Evolutionary conservation across 2,113 vertebrate genomes (phyloP), one percentile per base, ranked within the genome.

Genomic region (Trinectes maculatus): DNA sequence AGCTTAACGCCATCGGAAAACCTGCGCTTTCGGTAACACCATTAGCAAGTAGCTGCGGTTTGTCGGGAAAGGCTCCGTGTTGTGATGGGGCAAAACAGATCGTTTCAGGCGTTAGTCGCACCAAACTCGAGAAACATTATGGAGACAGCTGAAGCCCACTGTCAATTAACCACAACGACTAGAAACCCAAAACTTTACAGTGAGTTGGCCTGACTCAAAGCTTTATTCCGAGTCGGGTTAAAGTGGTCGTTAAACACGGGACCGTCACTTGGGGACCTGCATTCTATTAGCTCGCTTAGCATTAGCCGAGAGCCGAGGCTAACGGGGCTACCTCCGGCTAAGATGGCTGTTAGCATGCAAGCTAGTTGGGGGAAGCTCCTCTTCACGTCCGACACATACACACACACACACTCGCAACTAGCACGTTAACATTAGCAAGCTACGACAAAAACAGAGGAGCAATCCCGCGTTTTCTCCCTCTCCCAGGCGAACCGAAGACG

Each of bases 371-470:
- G 37, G 49, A 74, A 76, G 73, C 85, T 79, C 60, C 62, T 81
- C 77, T 81, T 62, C 84, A 80, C 79, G 85, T 89, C 87, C 86
- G 88, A 86, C 83, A 86, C 76, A 86, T 77, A 87, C 74, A 43
- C 40, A 43, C 33, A 3, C 33, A n/a, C 36, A 43, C 47, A 85
- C 87, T 66, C 74, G 37, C 59, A 47, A 71, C 79, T 85, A 86
- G 75, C 77, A 55, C 39, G 89, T 89, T 93, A 87, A 82, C 83
- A 6, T 61, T 89, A 87, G 91, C 90, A 44, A 84, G 85, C 89
- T 86, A 89, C 84, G 80, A 88, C 85, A 87, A 89, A 91, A 91
- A 88, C 86, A 87, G 57, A 89, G 82, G 49, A 58, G 69, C 70
- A 85, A 91, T 80, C 79, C 74, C 60, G 49, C 72, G 48, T 73